Base-by-base conservation (phyloP, 2,888 invertebrate species). In the Ectemnius continuus region DNA sequence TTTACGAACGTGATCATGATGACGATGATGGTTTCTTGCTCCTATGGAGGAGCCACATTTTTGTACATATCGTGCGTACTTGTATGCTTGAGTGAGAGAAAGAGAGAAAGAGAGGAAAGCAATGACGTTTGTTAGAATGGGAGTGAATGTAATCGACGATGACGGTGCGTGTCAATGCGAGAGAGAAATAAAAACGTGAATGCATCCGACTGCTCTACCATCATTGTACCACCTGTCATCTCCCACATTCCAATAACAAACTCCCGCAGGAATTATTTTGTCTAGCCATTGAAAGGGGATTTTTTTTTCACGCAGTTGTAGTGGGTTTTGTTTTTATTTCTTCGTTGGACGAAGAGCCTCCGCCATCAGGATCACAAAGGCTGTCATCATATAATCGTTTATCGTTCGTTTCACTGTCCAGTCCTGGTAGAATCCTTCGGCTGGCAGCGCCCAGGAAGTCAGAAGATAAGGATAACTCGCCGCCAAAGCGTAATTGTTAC, bases 301-400 rank as follows among this genome's bases (percentile, higher is more conserved):
- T 36, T 36, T 36, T 36, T 20, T 20, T 20, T 20, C 20, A 1
- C 20, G 1, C 20, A 1, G 1, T 2, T 2, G n/a, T n/a, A n/a
- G n/a, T n/a, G n/a, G n/a, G n/a, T 36, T 36, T 36, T 8, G 2
- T 36, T 36, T 36, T 36, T 11, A 36, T 36, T 23, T 23, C 23
- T 23, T 23, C 23, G 23, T 23, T 23, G 76, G 78, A 28, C 82
- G 76, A 2, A 88, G 63, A 13, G 85, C 87, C 76, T 87, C 86
- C 0, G 85, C 79, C 69, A 85, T 85, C 20, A 86, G 67, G 58
- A 86, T 77, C 16, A 84, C 62, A 59, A 87, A 81, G 14, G 73
- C 76, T 26, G 85, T 71, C 83, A 86, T 86, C 75, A 82, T 75
- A 72, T 88, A 88, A 80, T 88, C 84, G 52, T 85, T 85, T 18